Percentiles rank a stretch among this genome's conserved stretches.
phyloP scores from a whole-genome alignment of 2,113 vertebrate species.

The Oryzias curvinotus region DNA sequence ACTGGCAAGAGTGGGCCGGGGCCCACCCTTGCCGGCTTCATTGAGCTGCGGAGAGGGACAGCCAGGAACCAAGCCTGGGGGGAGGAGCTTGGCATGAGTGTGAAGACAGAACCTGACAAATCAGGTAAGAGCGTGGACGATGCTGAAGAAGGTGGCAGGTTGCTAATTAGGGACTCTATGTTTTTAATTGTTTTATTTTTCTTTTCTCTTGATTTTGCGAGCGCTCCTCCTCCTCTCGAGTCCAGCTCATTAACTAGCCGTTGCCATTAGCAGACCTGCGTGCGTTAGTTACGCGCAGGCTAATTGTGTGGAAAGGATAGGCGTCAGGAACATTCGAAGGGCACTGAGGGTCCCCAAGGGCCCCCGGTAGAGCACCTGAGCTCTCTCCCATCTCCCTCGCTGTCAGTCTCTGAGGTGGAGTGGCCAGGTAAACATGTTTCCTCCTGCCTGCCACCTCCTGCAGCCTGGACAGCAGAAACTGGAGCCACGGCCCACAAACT shows the following conservation, averaged over 20 bases:
- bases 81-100: conserved; percentile 57
- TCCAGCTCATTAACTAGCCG: conserved; percentile 79
- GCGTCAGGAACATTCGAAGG: conserved; percentile 65
- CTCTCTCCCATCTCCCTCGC: conserved; percentile 71
- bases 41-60: conserved; percentile 68
- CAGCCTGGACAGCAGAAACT: conserved; percentile 35
- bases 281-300: conserved; percentile 74
- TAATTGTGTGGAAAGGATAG: conserved; percentile 80
- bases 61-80: conserved; percentile 46
- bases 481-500: not conserved
- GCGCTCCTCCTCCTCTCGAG: conserved; percentile 43
- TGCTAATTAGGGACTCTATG: conserved; percentile 74
- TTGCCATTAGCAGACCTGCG: conserved; percentile 76
- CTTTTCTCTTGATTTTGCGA: conserved; percentile 52
- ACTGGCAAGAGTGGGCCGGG: conserved; percentile 14
- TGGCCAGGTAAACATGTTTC: conserved; percentile 79
- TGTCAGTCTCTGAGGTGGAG: conserved; percentile 78
- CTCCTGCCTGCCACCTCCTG: conserved; percentile 17
- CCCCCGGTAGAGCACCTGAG: conserved; percentile 66
- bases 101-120: conserved; percentile 65
- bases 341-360: conserved; percentile 55
- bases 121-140: conserved; percentile 67
- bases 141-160: conserved; percentile 46
- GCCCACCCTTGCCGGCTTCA: conserved; percentile 51
- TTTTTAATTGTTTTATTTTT: conserved; percentile 43